phyloP scores from a whole-genome alignment of 2,797 vertebrate genomes.

The Gobio occitaniae region DNA sequence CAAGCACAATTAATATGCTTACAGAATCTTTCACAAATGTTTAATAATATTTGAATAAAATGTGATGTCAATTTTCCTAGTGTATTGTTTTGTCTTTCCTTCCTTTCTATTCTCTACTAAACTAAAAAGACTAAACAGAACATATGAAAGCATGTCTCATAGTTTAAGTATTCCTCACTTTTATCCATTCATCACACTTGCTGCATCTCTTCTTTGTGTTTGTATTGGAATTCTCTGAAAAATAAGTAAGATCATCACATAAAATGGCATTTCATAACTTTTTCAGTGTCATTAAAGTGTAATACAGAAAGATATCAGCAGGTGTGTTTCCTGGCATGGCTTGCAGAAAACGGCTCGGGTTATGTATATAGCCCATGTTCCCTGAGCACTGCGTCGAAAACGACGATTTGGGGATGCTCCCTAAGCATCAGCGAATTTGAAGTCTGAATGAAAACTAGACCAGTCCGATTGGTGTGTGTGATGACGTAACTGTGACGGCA shows the following conservation, averaged over 20 bases:
- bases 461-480: too few relatives aligned
- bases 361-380: too few relatives aligned
- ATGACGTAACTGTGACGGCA: too few relatives aligned
- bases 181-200: conserved; percentile 6
- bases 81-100: not conserved
- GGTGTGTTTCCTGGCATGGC: not conserved
- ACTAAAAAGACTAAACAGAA: conserved; percentile 3
- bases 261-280: not conserved
- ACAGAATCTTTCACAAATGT: too few relatives aligned
- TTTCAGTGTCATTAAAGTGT: not conserved
- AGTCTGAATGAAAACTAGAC: too few relatives aligned
- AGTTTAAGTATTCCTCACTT: not conserved
- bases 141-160: conserved; percentile 3
- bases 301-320: not conserved
- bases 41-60: too few relatives aligned
- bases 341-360: too few relatives aligned
- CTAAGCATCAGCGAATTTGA: too few relatives aligned
- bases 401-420: too few relatives aligned
- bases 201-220: not conserved
- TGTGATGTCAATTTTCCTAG: too few relatives aligned
- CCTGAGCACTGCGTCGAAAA: too few relatives aligned
- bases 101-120: not conserved
- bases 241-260: not conserved
- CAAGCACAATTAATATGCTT: too few relatives aligned
- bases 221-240: not conserved